phyloP scores from a whole-genome alignment of 2,113 vertebrate species.

The Xenotilapia flavipinnis region DNA sequence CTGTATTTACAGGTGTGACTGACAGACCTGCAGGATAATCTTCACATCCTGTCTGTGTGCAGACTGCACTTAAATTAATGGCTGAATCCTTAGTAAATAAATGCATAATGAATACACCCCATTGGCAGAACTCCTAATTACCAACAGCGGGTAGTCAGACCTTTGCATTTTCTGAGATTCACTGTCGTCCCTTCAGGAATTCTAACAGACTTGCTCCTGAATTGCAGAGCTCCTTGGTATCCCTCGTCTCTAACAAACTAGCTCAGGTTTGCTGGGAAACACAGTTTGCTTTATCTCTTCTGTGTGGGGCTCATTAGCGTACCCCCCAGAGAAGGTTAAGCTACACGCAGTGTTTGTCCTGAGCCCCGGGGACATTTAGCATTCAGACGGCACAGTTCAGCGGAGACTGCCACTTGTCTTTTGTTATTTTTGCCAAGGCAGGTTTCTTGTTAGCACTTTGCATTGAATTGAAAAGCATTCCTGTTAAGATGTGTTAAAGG shows the following conservation, averaged over 20 bases:
- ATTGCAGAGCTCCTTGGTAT: not conserved
- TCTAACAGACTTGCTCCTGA: not conserved
- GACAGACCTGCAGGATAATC: not conserved
- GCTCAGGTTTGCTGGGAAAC: not conserved
- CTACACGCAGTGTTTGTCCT: slow-evolving; percentile 4
- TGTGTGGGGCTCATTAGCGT: slow-evolving; percentile 30
- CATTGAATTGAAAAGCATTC: not conserved
- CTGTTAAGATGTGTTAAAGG: not conserved
- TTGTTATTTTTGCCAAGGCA: not conserved
- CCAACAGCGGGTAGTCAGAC: not conserved
- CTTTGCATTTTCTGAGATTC: not conserved
- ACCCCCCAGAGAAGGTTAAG: slow-evolving; percentile 12
- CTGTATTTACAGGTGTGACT: not conserved
- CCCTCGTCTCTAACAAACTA: slow-evolving; percentile 1
- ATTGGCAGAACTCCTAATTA: slow-evolving; percentile 10
- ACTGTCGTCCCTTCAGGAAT: not conserved
- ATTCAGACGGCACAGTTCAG: slow-evolving; percentile 26
- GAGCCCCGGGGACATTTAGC: slow-evolving; percentile 27
- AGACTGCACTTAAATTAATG: not conserved
- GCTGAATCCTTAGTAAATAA: not conserved
- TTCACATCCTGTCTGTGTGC: not conserved
- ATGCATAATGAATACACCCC: not conserved
- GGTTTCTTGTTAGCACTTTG: not conserved
- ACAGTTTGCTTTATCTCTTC: not conserved
- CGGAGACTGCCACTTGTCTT: not conserved